Conservation (phyloP, 2,888 invertebrate genomes). For the Dolichopus griseipennis region DNA sequence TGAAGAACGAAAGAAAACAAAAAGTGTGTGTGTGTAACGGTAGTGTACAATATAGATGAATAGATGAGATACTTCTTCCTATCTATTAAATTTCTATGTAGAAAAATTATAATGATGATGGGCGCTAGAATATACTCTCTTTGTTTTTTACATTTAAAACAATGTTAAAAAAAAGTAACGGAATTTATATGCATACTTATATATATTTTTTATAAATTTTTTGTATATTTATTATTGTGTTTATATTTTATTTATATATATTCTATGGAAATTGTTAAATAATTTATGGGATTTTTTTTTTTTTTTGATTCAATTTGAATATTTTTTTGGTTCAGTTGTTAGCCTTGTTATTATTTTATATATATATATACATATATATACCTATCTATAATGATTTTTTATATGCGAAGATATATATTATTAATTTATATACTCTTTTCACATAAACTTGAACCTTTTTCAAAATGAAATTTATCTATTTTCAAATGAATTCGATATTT, state of each 20-base stretch:
- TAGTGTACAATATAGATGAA: no score
- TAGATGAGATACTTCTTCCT: neutral
- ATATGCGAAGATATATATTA: no score
- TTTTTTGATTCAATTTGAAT: neutral
- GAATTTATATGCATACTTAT: neutral
- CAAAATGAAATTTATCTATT: no score
- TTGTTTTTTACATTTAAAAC: neutral
- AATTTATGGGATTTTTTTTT: neutral
- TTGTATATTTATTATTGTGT: neutral
- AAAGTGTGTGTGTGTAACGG: no score
- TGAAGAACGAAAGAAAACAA: no score
- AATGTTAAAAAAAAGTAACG: no score
- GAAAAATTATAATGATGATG: neutral
- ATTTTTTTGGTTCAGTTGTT: neutral
- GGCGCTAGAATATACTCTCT: neutral
- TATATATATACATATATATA: no score
- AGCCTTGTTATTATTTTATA: no score
- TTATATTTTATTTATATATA: neutral
- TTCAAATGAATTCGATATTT: no score
- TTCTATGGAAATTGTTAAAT: conserved; percentile 1
- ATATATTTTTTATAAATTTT: neutral
- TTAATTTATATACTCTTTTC: no score
- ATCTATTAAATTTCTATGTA: neutral
- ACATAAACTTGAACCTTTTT: no score
- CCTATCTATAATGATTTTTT: no score